Conservation (phyloP, 64 coral and sea anemone genomes). For the Hydrozoanthus tunicans region DNA sequence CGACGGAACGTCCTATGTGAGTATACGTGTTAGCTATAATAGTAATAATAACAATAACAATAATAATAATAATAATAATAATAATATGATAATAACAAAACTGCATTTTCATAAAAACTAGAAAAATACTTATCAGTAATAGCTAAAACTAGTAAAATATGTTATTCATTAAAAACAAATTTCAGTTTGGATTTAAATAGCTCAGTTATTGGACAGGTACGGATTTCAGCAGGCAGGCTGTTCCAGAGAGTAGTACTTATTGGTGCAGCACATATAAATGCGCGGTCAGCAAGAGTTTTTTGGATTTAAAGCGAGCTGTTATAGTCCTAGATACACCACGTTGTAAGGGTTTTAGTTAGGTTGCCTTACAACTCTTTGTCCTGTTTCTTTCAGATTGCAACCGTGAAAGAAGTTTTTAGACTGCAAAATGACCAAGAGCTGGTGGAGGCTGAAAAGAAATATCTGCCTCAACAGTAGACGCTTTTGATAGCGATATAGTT, state of each 20-base stretch:
- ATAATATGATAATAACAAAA: not conserved
- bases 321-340: not conserved
- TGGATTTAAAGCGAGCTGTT: not conserved
- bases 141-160: too few species aligned
- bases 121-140: too few species aligned
- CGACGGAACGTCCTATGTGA: not conserved
- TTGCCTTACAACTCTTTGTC: not conserved
- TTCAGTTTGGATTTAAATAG: too few species aligned
- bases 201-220: too few species aligned
- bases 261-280: too few species aligned
- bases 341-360: not conserved
- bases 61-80: not conserved
- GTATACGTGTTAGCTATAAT: not conserved
- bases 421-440: constrained; percentile 62
- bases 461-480: constrained; percentile 55
- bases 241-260: too few species aligned
- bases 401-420: constrained; percentile 68
- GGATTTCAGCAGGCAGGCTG: too few species aligned
- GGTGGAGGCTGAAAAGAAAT: constrained; percentile 56
- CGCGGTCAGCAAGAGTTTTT: too few species aligned
- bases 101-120: too few species aligned
- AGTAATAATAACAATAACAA: not conserved
- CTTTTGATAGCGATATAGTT: not conserved
- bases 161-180: too few species aligned
- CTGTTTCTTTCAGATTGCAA: constrained; percentile 56